Conservation (phyloP, 2,888 invertebrate species). For the Pseudococcus jackbeardsleyi region DNA sequence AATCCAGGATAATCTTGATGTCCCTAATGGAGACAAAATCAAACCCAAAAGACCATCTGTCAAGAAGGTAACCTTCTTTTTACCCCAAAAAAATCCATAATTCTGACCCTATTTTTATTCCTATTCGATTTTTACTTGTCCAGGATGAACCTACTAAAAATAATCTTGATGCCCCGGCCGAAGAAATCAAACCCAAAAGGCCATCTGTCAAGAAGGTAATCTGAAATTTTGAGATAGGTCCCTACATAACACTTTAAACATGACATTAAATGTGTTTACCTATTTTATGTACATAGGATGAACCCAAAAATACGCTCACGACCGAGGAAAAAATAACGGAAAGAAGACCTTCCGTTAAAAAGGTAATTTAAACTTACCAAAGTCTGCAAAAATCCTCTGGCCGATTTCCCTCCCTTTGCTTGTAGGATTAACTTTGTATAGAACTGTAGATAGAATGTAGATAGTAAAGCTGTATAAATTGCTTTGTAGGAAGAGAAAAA, state of each 20-base stretch:
- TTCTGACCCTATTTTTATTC: neutral
- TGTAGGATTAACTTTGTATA: conserved; percentile 43
- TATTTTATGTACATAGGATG: conserved; percentile 49
- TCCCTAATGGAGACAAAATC: conserved; percentile 34
- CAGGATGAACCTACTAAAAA: conserved; percentile 32
- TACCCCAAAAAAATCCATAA: neutral
- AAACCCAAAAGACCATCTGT: conserved; percentile 49
- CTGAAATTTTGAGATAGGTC: neutral
- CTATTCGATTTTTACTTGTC: conserved; percentile 14
- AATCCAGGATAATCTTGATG: conserved; percentile 17
- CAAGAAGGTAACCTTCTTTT: conserved; percentile 2
- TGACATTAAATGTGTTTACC: neutral
- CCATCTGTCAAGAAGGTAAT: conserved; percentile 58
- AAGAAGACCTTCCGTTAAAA: conserved; percentile 56
- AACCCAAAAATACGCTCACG: neutral
- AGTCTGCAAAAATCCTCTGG: neutral
- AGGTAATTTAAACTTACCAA: conserved; percentile 34
- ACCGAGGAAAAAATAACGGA: conserved; percentile 7
- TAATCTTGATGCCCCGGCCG: conserved; percentile 7
- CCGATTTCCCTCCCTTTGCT: neutral
- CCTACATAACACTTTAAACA: neutral
- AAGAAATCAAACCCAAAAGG: conserved; percentile 51
- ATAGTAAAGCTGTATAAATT: conserved; percentile 19
- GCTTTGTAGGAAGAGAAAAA: conserved; percentile 60
- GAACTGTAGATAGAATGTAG: conserved; percentile 28